phyloP scores from a whole-genome alignment of 2,797 vertebrate genomes.

The Diplodus sargus region DNA sequence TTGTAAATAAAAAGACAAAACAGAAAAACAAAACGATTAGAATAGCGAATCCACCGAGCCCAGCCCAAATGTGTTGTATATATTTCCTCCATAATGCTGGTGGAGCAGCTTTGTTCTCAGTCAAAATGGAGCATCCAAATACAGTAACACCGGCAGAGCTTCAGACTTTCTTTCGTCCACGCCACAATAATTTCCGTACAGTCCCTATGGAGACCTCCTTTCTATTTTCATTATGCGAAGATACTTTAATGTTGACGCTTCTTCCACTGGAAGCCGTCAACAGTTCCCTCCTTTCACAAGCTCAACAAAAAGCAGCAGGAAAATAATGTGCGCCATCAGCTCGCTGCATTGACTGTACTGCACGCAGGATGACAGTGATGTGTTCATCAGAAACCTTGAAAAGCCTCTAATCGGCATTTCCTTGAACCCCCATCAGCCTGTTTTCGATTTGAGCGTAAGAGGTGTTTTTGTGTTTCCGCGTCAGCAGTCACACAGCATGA shows the following conservation, averaged over 20 bases:
- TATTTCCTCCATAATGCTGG: neutral
- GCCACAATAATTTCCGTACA: neutral
- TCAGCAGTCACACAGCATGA: slow-evolving; percentile 5
- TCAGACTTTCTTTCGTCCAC: neutral
- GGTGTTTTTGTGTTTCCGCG: slow-evolving; percentile 26
- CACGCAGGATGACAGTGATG: slow-evolving; percentile 28
- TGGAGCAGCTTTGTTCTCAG: neutral
- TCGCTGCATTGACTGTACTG: slow-evolving; percentile 19
- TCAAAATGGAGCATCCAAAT: neutral
- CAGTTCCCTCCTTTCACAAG: neutral
- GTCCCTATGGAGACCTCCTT: slow-evolving; percentile 5
- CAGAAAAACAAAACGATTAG: neutral
- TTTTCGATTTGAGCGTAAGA: slow-evolving; percentile 10
- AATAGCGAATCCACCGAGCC: neutral
- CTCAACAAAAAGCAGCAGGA: slow-evolving; percentile 28
- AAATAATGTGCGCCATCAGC: slow-evolving; percentile 30
- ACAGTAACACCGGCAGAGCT: neutral
- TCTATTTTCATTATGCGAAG: slow-evolving; percentile 2
- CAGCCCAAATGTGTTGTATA: neutral
- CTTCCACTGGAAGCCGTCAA: slow-evolving; percentile 8
- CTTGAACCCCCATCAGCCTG: slow-evolving; percentile 12
- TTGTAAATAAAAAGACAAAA: no score
- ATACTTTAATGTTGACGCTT: slow-evolving; percentile 7
- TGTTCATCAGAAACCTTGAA: slow-evolving; percentile 27
- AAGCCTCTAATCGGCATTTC: slow-evolving; percentile 33